A percentile compares a stretch with the other conserved stretches of the same genome.
These are phyloP conservation scores for Drosophila nikananu DNA, from an alignment of 1,140 invertebrate species.

Conservation along the genomic window DNA sequence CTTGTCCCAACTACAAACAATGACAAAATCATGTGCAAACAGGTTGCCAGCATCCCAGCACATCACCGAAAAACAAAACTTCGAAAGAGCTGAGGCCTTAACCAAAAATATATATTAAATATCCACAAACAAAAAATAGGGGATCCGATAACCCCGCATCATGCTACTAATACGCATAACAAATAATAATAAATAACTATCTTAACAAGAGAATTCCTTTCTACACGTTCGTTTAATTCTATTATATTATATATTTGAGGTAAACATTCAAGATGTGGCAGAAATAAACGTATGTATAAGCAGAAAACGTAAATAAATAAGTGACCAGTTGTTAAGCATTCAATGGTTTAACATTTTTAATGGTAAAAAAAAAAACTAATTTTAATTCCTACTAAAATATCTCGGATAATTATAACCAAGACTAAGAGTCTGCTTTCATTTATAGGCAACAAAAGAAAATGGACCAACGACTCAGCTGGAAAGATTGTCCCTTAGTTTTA, in stretches of 20 bases:
- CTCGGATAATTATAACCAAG: background rate
- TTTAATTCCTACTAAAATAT: background rate
- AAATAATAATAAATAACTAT: background rate
- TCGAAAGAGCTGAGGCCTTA: background rate
- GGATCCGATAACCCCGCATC: background rate
- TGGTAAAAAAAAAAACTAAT: background rate
- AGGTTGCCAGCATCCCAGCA: constrained; percentile 12
- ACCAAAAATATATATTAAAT: constrained; percentile 1
- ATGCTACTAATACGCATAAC: background rate
- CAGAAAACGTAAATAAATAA: background rate
- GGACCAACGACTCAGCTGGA: background rate
- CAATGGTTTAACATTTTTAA: background rate
- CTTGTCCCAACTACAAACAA: constrained; percentile 23
- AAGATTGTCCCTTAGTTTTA: background rate
- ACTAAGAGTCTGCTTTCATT: background rate
- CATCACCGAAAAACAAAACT: background rate
- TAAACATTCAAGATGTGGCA: no score
- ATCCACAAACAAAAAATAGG: background rate
- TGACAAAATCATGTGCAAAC: constrained; percentile 32
- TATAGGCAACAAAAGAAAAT: background rate
- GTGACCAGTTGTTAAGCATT: background rate
- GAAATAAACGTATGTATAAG: no score
- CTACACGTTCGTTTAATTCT: background rate
- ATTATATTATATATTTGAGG: background rate
- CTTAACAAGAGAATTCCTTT: background rate